Percentiles rank a stretch among this genome's conserved stretches.
phyloP scores from a whole-genome alignment of 2,797 vertebrate species.

The Sparus aurata region DNA sequence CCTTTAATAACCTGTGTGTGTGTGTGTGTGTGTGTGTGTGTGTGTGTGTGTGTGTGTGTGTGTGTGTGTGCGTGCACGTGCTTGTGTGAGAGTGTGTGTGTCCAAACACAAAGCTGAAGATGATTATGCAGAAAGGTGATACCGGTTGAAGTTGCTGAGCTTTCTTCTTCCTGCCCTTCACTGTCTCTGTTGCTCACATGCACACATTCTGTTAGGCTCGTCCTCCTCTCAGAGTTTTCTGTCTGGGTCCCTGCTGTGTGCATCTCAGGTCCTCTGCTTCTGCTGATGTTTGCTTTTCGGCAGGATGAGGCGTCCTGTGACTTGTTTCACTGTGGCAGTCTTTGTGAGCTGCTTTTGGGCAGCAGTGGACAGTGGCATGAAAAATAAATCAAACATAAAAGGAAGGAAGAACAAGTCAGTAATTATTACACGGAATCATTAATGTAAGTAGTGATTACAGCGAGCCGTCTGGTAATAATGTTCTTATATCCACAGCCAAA shows the following conservation, averaged over 20 bases:
- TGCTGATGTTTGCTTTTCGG: slow-evolving; percentile 66
- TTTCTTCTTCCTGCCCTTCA: slow-evolving; percentile 67
- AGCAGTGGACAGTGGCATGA: slow-evolving; percentile 1
- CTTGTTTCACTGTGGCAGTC: slow-evolving; percentile 15
- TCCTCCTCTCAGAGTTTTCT: slow-evolving; percentile 30
- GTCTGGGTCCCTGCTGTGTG: slow-evolving; percentile 41
- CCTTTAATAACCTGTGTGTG: slow-evolving; percentile 24
- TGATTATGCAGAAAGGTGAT: slow-evolving; percentile 82
- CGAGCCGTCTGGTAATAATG: background rate
- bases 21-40: slow-evolving; percentile 14
- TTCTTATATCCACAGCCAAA: background rate
- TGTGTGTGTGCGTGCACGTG: slow-evolving; percentile 17
- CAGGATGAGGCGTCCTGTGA: slow-evolving; percentile 33
- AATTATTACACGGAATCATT: background rate
- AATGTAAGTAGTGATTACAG: background rate
- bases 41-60: slow-evolving; percentile 10
- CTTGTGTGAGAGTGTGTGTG: background rate
- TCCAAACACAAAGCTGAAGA: slow-evolving; percentile 40
- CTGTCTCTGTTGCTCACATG: slow-evolving; percentile 25
- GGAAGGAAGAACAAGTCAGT: background rate
- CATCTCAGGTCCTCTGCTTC: slow-evolving; percentile 47
- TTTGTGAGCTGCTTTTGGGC: slow-evolving; percentile 15
- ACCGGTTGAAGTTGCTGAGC: slow-evolving; percentile 73
- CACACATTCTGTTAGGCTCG: slow-evolving; percentile 27
- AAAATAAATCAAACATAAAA: background rate